These are phyloP conservation scores for Rhingia rostrata DNA, from an alignment of 2,888 invertebrate species.

Conservation along the genomic window DNA sequence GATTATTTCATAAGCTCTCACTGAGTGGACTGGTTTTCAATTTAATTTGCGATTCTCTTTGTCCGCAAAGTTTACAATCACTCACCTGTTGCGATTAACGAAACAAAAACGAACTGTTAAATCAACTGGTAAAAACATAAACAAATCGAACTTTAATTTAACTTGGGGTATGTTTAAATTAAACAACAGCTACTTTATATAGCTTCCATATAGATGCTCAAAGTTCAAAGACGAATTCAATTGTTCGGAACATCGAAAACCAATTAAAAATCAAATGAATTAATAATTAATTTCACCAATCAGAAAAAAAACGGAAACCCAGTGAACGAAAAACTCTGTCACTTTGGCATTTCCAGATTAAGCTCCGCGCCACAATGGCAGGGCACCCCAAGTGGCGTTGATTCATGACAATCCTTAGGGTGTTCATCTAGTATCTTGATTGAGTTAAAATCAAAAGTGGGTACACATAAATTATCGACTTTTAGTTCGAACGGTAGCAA, in stretches of 20 bases:
- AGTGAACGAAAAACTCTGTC: neutral
- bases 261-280: conserved; percentile 56
- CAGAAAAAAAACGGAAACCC: conserved; percentile 9
- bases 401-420: conserved; percentile 37
- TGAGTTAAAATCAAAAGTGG: conserved; percentile 5
- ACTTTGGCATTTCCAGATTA: conserved; percentile 5
- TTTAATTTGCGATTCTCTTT: too few relatives aligned
- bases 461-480: conserved; percentile 16
- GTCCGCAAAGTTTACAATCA: too few relatives aligned
- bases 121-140: conserved; percentile 7
- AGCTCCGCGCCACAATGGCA: neutral
- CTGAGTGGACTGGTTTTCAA: neutral
- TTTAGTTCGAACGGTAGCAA: conserved; percentile 8
- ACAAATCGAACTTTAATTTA: neutral
- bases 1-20: conserved; percentile 4
- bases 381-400: conserved; percentile 21
- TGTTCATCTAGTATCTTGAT: conserved; percentile 12
- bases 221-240: conserved; percentile 36
- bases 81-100: conserved; percentile 5
- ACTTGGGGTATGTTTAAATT: neutral
- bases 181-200: neutral
- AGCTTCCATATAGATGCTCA: neutral
- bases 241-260: conserved; percentile 37
- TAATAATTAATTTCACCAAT: conserved; percentile 52
- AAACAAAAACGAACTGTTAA: conserved; percentile 9